A percentile compares a stretch with the other conserved stretches of the same genome.
Conservation (phyloP, 1,140 invertebrate species). For the Drosophila varians region DNA sequence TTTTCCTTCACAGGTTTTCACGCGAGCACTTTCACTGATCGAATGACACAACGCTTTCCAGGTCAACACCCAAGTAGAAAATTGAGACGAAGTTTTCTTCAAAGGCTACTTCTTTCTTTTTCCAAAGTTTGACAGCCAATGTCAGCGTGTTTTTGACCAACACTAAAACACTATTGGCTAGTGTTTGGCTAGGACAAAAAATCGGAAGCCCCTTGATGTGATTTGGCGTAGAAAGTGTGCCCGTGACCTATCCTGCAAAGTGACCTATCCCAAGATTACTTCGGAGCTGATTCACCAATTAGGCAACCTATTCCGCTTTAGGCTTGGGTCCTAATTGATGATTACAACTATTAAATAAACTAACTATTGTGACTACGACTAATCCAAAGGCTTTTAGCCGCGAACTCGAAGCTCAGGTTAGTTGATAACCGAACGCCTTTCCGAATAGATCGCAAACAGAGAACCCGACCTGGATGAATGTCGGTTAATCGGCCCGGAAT, state of each 20-base stretch:
- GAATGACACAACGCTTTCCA: neutral
- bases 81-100: neutral
- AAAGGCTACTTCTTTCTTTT: neutral
- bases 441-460: constrained; percentile 37
- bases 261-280: too few relatives aligned
- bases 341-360: too few relatives aligned
- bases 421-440: constrained; percentile 58
- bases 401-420: constrained; percentile 48
- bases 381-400: neutral
- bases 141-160: too few relatives aligned
- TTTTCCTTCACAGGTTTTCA: neutral
- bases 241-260: too few relatives aligned
- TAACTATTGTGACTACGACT: neutral
- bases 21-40: neutral
- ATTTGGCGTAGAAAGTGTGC: too few relatives aligned
- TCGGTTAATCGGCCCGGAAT: neutral
- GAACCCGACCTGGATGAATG: neutral
- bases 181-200: too few relatives aligned
- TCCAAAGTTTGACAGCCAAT: neutral
- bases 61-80: neutral
- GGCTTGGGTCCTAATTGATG: too few relatives aligned
- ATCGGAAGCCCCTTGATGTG: too few relatives aligned
- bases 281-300: too few relatives aligned
- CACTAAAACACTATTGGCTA: too few relatives aligned
- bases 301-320: too few relatives aligned